Evolutionary conservation across 2,113 vertebrate genomes (phyloP), one percentile per base, ranked within the genome.

Genomic region (Turdus rufiventris): DNA sequence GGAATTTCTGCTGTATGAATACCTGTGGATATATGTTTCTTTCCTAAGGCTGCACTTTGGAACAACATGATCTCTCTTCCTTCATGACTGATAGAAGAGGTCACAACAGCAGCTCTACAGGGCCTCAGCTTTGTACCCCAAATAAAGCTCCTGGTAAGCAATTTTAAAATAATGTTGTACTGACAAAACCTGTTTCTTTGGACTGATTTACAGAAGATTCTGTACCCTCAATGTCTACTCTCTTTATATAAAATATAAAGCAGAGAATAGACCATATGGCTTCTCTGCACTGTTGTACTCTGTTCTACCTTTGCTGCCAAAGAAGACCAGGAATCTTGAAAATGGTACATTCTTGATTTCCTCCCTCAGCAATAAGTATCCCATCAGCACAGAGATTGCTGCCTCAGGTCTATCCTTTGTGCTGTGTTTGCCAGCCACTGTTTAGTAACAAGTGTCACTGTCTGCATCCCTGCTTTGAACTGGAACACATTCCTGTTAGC

Each of bases 391-490:
- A 2, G 76, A 85, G 56, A 29, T 9, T 77, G 63, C 75, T 93
- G 85, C 71, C 81, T 91, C 81, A 50, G 85, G 89, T 94, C 77
- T 81, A 36, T 67, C 45, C 18, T 89, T 88, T 57, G 88, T 76
- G 45, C 28, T 8, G 17, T 83, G 70, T 93, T 93, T 98, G 96
- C 96, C 97, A 97, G 95, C 84, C 66, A 89, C 73, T 98, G 97
- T 98, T 98, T 98, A 60, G 77, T 94, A 98, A 98, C 97, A 98
- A 97, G 89, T 77, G 74, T 54, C 97, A 94, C 96, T 96, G 96
- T 97, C 97, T 96, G 95, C 90, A 97, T 86, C 75, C 60, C 85
- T 87, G 92, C 96, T 97, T 96, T 98, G 97, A 97, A 97, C 97
- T 96, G 93, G 91, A 94, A 87, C 91, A 53, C 88, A 29, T 97